Evolutionary conservation across 2,888 invertebrate genomes (phyloP), one percentile per base, ranked within the genome.

Genomic region (Gymnosoma rotundatum): DNA sequence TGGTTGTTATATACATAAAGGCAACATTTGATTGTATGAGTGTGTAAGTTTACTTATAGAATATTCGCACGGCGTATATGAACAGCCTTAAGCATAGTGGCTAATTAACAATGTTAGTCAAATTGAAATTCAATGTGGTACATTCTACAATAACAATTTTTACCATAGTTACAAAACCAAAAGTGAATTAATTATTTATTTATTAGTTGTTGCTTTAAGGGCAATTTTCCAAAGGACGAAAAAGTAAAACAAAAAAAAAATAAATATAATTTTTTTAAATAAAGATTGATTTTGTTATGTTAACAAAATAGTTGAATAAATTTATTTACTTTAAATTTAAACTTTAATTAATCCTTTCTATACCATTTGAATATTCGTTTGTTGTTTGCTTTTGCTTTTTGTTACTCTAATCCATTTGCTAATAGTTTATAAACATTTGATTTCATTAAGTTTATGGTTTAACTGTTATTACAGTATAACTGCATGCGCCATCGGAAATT

Each of bases 101-200:
- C 79, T 85, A 79, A 82, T 78, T 85, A 83, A 79, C 83, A 80
- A 79, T 52, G 79, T 80, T 76, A 74, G 76, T 63, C 63, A 83
- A 80, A 85, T 79, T 76, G 75, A 73, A 85, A 83, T 76, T 80
- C 72, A 73, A 79, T 83, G 73, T 67, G 79, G 56, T 56, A 61
- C 61, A 42, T 50, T 56, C 50, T 42, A 21, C 48, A 52, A 50
- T 20, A 78, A 61, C 60, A 75, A 12, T 61, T 67, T 78, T 63
- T 42, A 20, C 56, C 56, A 69, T 73, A 60, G 69, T 79, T 73
- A 83, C 79, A 76, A 79, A 4, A 72, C 64, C 78, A 78, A 74
- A 85, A 88, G 88, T 89, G 88, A 89, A 91, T 91, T 91, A 91
- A 90, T 90, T 91, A 91, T 91, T 88, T 88, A 90, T 89, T 89